Percentiles rank a stretch among this genome's conserved stretches.
Conservation (phyloP, 2,888 invertebrate genomes). For the Quadroppia sp. region DNA sequence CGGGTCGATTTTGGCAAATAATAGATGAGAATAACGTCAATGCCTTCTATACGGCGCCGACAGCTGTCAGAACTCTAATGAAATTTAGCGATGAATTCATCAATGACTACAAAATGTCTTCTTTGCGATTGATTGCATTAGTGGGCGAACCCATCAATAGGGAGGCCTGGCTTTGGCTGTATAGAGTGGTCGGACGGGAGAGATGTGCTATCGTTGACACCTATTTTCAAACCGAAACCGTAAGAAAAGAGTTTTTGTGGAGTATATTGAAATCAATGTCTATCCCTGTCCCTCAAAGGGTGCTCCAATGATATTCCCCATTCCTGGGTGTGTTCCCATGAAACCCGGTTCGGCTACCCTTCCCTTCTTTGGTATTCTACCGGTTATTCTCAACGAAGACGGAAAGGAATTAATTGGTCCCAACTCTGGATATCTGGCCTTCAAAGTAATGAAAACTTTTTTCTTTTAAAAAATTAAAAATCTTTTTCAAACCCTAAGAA, state of each 20-base stretch:
- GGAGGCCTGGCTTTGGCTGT: constrained; percentile 97
- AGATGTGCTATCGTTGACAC: constrained; percentile 85
- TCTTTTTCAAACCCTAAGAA: constrained; percentile 52
- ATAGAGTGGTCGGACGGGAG: constrained; percentile 57
- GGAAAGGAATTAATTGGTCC: constrained; percentile 78
- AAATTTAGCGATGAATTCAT: constrained; percentile 85
- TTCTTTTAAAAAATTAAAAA: not conserved
- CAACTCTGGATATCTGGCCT: constrained; percentile 89
- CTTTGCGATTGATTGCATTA: constrained; percentile 79
- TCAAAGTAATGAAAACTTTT: constrained; percentile 56
- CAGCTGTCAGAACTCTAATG: constrained; percentile 92
- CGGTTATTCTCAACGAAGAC: constrained; percentile 77
- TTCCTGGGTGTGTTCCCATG: constrained; percentile 93
- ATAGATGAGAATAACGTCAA: constrained; percentile 89
- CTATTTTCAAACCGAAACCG: constrained; percentile 99
- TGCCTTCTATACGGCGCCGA: constrained; percentile 98
- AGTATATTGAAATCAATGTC: no score
- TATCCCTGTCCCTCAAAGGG: constrained; percentile 58
- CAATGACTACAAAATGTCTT: constrained; percentile 63
- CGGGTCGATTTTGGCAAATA: constrained; percentile 88
- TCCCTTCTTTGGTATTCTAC: constrained; percentile 97
- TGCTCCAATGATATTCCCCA: constrained; percentile 89
- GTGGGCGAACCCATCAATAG: constrained; percentile 99
- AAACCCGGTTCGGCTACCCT: constrained; percentile 92
- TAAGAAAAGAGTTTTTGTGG: constrained; percentile 49